Conservation (phyloP, 2,797 vertebrate genomes). For the Chloroceryle inda region DNA sequence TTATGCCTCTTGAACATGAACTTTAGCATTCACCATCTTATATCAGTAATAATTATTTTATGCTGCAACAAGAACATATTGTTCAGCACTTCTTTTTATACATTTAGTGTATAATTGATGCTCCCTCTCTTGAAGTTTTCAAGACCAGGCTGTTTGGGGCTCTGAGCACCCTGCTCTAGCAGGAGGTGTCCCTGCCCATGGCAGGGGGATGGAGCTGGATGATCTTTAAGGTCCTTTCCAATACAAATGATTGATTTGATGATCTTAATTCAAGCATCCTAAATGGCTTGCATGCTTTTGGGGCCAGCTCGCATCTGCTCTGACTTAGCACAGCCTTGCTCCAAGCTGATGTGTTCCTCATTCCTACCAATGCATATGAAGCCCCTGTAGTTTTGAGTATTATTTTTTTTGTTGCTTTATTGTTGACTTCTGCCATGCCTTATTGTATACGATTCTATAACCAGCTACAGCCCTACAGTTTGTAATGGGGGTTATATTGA, state of each 20-base stretch:
- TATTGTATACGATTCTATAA: neutral
- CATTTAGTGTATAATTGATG: neutral
- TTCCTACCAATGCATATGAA: rapidly evolving
- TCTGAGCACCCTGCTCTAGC: neutral
- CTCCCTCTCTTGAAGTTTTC: too few relatives aligned
- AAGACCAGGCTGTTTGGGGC: neutral
- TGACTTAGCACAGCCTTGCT: rapidly evolving
- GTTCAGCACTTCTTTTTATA: neutral
- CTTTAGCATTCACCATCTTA: rapidly evolving
- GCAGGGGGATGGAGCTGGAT: neutral
- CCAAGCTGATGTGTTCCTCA: rapidly evolving
- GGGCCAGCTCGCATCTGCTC: rapidly evolving
- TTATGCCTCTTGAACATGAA: rapidly evolving
- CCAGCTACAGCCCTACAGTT: neutral
- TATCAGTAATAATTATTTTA: neutral
- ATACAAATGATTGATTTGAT: neutral
- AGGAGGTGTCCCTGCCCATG: neutral
- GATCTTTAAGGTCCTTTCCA: neutral
- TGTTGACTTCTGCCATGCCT: neutral
- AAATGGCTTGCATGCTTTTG: neutral
- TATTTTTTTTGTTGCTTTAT: neutral
- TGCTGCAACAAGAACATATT: neutral
- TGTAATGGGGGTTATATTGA: neutral
- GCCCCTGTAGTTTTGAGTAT: neutral
- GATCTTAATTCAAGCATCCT: neutral